phyloP scores from a whole-genome alignment of 1,140 invertebrate species.

The Liolophura sinensis region DNA sequence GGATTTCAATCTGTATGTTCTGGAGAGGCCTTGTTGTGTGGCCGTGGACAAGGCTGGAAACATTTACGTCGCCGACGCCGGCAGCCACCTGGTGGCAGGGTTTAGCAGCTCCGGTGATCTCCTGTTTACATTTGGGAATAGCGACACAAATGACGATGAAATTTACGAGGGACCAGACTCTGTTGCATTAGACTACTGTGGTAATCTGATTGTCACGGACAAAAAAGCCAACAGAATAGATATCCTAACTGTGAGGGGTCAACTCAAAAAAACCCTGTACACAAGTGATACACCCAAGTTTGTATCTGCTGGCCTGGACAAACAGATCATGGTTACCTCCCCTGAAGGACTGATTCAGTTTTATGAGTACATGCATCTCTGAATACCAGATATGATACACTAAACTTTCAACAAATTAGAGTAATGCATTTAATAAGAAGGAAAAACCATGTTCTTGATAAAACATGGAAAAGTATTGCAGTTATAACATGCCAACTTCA shows the following conservation, averaged over 20 bases:
- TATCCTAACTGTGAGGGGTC: slow-evolving; percentile 35
- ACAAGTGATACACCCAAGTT: slow-evolving; percentile 37
- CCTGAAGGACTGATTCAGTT: slow-evolving; percentile 39
- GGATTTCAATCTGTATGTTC: slow-evolving; percentile 25
- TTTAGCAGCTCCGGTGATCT: slow-evolving; percentile 34
- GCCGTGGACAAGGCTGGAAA: slow-evolving; percentile 27
- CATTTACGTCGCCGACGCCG: slow-evolving; percentile 41
- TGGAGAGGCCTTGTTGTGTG: slow-evolving; percentile 42
- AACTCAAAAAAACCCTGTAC: slow-evolving; percentile 38
- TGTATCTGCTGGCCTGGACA: slow-evolving; percentile 36
- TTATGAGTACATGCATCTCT: slow-evolving; percentile 34
- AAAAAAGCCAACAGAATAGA: slow-evolving; percentile 43
- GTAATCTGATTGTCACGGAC: slow-evolving; percentile 44
- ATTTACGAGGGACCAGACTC: slow-evolving; percentile 45
- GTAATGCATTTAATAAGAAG: too few relatives aligned
- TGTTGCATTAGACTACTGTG: slow-evolving; percentile 34
- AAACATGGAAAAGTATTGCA: too few relatives aligned
- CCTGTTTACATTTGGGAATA: slow-evolving; percentile 45
- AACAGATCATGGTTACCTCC: slow-evolving; percentile 34
- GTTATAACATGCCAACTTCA: too few relatives aligned
- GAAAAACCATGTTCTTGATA: too few relatives aligned
- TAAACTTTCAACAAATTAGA: too few relatives aligned
- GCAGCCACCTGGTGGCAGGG: slow-evolving; percentile 38
- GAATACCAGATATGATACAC: background rate
- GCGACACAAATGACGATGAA: slow-evolving; percentile 34